Evolutionary conservation across 2,888 invertebrate genomes (phyloP).

Genomic region (Macaria liturata): DNA sequence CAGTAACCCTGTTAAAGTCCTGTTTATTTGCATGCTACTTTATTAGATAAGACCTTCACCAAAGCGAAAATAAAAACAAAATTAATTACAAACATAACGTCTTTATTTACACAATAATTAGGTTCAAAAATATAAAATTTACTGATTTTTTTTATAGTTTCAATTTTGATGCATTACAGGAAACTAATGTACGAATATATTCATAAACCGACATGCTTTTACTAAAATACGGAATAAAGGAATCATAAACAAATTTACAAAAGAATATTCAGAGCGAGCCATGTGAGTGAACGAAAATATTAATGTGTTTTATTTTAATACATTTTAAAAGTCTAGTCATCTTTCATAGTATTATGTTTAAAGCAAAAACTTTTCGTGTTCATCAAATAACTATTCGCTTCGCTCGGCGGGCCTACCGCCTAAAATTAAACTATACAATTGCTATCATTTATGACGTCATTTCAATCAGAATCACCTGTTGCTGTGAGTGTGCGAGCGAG

Average conservation of each 20-base stretch:
- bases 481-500: no score
- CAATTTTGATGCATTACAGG: conserved; percentile 12
- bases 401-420: no score
- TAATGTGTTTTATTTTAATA: no score
- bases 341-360: no score
- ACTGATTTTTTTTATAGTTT: conserved; percentile 22
- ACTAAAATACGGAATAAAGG: conserved; percentile 12
- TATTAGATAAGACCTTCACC: background rate
- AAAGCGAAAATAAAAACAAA: conserved; percentile 38
- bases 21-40: no score
- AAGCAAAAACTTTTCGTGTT: no score
- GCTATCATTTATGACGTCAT: no score
- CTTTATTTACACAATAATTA: conserved; percentile 59
- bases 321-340: no score
- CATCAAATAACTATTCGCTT: no score
- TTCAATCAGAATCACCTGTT: no score
- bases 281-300: conserved; percentile 2
- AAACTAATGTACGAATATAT: conserved; percentile 9
- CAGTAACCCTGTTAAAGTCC: no score
- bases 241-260: conserved; percentile 19
- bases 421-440: no score
- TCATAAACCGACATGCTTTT: conserved; percentile 10
- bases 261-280: conserved; percentile 8
- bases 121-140: conserved; percentile 17
- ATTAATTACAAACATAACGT: conserved; percentile 51